A percentile compares a stretch with the other conserved stretches of the same genome.
Conservation (phyloP, 2,797 vertebrate genomes). For the Coendou prehensilis region DNA sequence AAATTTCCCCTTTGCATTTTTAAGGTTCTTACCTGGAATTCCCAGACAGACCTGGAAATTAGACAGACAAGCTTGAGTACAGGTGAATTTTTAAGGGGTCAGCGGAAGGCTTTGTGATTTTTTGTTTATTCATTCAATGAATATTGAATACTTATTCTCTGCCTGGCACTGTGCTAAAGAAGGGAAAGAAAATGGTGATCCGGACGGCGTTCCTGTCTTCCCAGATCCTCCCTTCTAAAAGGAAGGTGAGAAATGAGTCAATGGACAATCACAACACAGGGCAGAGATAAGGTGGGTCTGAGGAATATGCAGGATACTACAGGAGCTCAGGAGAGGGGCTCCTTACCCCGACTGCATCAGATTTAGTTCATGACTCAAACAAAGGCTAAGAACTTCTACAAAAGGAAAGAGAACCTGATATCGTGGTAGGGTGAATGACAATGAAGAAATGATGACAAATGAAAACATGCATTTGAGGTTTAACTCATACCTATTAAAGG, state of each 20-base stretch:
- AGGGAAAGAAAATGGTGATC: not conserved
- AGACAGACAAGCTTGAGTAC: not conserved
- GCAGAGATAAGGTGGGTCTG: not conserved
- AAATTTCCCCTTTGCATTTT: not conserved
- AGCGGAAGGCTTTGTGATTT: not conserved
- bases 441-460: not conserved
- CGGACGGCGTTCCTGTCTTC: not conserved
- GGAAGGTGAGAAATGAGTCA: not conserved
- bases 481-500: not conserved
- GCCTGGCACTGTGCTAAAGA: not conserved
- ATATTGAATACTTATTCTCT: constrained; percentile 7
- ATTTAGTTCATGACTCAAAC: not conserved
- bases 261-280: not conserved
- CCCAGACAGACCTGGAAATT: not conserved
- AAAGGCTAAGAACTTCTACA: not conserved
- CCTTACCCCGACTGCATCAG: not conserved
- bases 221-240: not conserved
- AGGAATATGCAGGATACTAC: rapidly evolving
- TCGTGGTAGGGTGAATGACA: not conserved
- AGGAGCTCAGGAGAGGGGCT: not conserved
- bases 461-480: not conserved
- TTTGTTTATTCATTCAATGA: constrained; percentile 28
- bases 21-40: constrained; percentile 14
- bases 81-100: constrained; percentile 5
- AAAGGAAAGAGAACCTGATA: not conserved